Conservation (phyloP, 2,888 invertebrate species). For the Aleiodes alternator region DNA sequence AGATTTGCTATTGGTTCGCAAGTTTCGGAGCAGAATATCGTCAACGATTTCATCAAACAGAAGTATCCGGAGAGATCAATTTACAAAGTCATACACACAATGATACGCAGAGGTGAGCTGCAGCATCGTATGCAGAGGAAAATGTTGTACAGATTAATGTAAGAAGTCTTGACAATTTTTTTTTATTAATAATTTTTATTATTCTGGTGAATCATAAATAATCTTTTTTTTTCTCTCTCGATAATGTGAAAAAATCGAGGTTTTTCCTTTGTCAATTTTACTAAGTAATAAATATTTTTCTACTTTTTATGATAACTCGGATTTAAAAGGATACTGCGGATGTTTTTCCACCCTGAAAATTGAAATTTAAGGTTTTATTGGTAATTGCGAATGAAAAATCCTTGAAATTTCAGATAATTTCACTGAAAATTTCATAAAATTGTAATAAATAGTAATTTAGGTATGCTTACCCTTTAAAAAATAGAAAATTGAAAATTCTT, state of each 20-base stretch:
- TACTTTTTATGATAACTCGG: constrained; percentile 55
- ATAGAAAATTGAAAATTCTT: constrained; percentile 82
- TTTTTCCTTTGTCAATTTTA: constrained; percentile 41
- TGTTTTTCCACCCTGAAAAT: constrained; percentile 80
- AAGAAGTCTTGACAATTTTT: constrained; percentile 60
- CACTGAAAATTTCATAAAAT: not conserved
- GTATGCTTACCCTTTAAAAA: constrained; percentile 72
- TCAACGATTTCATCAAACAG: constrained; percentile 90
- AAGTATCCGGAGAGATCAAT: constrained; percentile 92
- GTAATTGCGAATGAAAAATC: not conserved
- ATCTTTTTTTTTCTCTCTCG: not conserved
- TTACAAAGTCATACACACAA: constrained; percentile 92
- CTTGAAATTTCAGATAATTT: no score
- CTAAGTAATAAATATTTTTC: constrained; percentile 37
- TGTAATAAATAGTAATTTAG: not conserved
- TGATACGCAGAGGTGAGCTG: constrained; percentile 96
- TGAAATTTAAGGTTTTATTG: not conserved
- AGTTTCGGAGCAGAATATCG: constrained; percentile 94
- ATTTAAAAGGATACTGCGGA: constrained; percentile 82
- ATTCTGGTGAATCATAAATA: constrained; percentile 14
- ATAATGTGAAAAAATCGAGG: constrained; percentile 17
- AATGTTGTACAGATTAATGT: constrained; percentile 95
- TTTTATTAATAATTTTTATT: constrained; percentile 31
- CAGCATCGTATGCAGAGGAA: constrained; percentile 98
- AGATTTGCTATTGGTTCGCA: constrained; percentile 97